Percentiles rank a stretch among this genome's conserved stretches.
Conservation (phyloP, 2,888 invertebrate species). For the Xestia c-nigrum region DNA sequence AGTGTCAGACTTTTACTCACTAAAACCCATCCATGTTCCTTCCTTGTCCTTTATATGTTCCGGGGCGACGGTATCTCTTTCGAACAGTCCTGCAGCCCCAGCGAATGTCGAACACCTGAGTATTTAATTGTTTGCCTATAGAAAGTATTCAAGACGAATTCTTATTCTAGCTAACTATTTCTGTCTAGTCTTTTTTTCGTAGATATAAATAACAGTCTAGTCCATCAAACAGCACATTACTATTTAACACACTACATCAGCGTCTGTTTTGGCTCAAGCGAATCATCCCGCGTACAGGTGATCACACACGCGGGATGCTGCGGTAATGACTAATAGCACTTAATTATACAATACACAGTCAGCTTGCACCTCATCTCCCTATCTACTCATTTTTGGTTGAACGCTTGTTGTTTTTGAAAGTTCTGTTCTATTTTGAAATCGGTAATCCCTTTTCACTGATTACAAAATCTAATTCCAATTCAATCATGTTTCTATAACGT, state of each 20-base stretch:
- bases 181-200: neutral
- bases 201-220: neutral
- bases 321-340: constrained; percentile 40
- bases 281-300: constrained; percentile 23
- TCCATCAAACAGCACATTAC: constrained; percentile 24
- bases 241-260: constrained; percentile 19
- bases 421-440: constrained; percentile 41
- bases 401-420: constrained; percentile 31
- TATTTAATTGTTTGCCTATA: neutral
- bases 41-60: too few relatives aligned
- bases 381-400: constrained; percentile 5
- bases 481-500: neutral
- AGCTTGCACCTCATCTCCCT: neutral
- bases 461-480: neutral
- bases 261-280: constrained; percentile 43
- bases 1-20: too few relatives aligned
- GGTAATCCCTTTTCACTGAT: neutral
- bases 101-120: too few relatives aligned
- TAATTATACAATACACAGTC: constrained; percentile 36
- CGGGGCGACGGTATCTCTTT: too few relatives aligned
- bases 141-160: neutral
- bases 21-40: too few relatives aligned
- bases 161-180: neutral
- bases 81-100: too few relatives aligned
- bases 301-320: constrained; percentile 45